Conservation (phyloP, 2,797 vertebrate species). For the Lophius americanus region DNA sequence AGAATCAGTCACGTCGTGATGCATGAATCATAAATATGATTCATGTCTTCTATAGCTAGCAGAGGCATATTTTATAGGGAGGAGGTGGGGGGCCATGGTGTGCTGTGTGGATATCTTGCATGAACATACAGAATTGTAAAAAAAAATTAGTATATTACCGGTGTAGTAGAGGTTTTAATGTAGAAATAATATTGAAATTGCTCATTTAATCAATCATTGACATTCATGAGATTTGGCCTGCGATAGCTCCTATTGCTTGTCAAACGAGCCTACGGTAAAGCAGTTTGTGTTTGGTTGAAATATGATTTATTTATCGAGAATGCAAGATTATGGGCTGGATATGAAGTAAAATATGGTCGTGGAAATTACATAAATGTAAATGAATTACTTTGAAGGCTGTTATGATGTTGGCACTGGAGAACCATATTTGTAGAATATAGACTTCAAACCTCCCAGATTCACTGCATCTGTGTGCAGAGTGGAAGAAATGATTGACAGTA, state of each 20-base stretch:
- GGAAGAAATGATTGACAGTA: constrained; percentile 51
- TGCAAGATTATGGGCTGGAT: background rate
- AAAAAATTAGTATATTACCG: background rate
- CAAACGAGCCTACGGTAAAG: too few species aligned
- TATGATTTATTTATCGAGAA: background rate
- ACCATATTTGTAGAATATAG: too few species aligned
- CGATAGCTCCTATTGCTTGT: too few species aligned
- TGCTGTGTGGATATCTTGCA: background rate
- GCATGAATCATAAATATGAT: too few species aligned
- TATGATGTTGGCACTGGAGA: too few species aligned
- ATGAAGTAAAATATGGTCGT: background rate
- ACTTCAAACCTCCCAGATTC: constrained; percentile 4
- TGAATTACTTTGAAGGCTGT: too few species aligned
- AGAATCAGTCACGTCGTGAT: background rate
- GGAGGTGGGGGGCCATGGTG: background rate
- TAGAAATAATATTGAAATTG: background rate
- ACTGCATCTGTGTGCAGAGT: constrained; percentile 6
- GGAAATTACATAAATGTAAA: constrained; percentile 1
- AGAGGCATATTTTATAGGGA: background rate
- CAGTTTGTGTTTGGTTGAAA: background rate
- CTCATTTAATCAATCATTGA: background rate
- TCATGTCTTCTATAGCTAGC: too few species aligned
- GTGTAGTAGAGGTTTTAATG: background rate
- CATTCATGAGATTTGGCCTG: background rate
- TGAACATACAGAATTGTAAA: background rate